Base-by-base conservation (phyloP, 2,888 invertebrate genomes). In the Drosophila quasianomalipes region DNA sequence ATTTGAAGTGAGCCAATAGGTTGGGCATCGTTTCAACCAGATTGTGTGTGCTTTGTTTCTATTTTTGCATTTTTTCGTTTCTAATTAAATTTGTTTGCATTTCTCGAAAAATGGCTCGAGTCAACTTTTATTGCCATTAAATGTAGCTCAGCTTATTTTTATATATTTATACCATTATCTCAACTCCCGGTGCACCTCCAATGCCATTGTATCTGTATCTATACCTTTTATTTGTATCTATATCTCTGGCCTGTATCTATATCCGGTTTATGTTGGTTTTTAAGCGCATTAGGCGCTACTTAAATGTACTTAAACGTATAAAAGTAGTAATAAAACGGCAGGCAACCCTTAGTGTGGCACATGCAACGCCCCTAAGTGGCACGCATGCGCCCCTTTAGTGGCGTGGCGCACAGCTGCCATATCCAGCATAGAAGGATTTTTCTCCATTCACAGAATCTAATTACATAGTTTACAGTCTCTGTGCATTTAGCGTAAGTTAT, bases 401-500 rank as follows among this genome's bases (percentile, higher is more conserved):
- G 33, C 33, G 9, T 37, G 19, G 37, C 33, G 12, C 44, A 49
- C 75, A 71, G 80, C 82, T 72, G 82, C 65, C 66, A 31, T 60
- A 57, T 57, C 33, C 31, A 73, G 28, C 54, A 33, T 6, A 14
- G 16, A 35, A 72, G 72, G 79, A 87, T 88, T 58, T 58, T 31
- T n/a, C n/a, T 39, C 35, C 35, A 35, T 55, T 35, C 80, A 90
- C 81, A n/a, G 49, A 90, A 85, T 79, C 81, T 90, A 90, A 90
- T 90, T 85, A 86, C 64, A 62, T 76, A 68, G 82, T 72, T 79
- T 68, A 69, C 74, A 69, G 83, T 26, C 19, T 37, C 28, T 80
- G 85, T 85, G 90, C 85, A 82, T 85, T 89, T 82, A 88, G 88
- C 88, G 90, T 90, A 77, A 89, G 89, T 90, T 80, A 89, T 67